Base-by-base conservation (phyloP, 2,113 vertebrate species). In the Syngnathoides biaculeatus region DNA sequence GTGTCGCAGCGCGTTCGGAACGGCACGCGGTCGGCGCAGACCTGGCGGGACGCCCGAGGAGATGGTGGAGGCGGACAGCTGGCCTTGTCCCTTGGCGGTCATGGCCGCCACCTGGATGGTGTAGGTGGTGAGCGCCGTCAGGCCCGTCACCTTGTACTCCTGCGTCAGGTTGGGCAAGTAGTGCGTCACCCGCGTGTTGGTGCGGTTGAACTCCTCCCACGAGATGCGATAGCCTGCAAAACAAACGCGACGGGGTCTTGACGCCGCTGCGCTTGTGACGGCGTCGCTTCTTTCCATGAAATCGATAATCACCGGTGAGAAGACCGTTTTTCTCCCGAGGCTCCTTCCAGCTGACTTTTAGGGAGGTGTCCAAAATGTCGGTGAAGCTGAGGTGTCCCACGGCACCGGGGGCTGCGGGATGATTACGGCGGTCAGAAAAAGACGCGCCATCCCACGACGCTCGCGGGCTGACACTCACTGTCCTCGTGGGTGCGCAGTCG, bases 191-290 rank as follows among this genome's bases (percentile, higher is more conserved):
- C 96, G 92, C 0, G 96, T 99, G 87, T 98, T 98, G 79, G 97
- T 98, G 68, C 96, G 93, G 90, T 98, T 98, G 74, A 96, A 98
- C 74, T 98, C 96, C 75, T 99, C 97, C 97, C 96, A 98, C n/a
- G 97, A 99, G 88, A 99, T 98, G 11, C 96, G 93, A 82, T 98
- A 99, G 3, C 97, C 97, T 99, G 86, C 17, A 68, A 79, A 45
- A 43, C 2, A 11, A 13, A 35, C 38, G 8, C 35, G 6, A 35
- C 30, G 17, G 14, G 13, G 15, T 19, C 57, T 59, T 11, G 14
- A 30, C 26, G 30, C 5, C 26, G 19, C 1, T n/a, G 9, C 40
- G 13, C 12, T 11, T 42, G 26, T 5, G n/a, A n/a, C n/a, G n/a
- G n/a, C n/a, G 52, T 27, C 26, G 26, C 14, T 55, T 57, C 26